Conservation (phyloP, 2,888 invertebrate species). For the Synanthedon vespiformis region DNA sequence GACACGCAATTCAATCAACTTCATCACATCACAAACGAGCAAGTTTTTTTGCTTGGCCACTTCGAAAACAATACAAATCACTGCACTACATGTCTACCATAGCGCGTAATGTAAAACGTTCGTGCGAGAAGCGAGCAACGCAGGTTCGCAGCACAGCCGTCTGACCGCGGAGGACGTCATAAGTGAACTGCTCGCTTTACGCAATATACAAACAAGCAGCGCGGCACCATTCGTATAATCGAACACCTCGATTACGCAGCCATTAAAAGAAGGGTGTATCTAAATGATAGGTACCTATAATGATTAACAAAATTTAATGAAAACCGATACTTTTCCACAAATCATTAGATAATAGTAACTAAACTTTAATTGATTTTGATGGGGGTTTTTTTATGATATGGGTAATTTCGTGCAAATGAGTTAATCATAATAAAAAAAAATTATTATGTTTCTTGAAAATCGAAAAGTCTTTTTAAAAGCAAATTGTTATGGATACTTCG, state of each 20-base stretch:
- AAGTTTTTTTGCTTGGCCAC: slow-evolving; percentile 33
- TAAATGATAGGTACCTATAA: no score
- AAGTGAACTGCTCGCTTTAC: slow-evolving; percentile 38
- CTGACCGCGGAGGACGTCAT: slow-evolving; percentile 28
- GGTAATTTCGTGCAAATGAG: no score
- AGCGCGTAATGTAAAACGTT: slow-evolving; percentile 31
- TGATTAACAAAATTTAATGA: no score
- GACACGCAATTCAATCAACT: slow-evolving; percentile 30
- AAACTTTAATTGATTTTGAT: no score
- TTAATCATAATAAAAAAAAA: no score
- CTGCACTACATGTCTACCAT: slow-evolving; percentile 29
- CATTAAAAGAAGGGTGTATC: neutral
- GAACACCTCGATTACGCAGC: slow-evolving; percentile 53
- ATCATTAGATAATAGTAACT: no score
- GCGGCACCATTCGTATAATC: slow-evolving; percentile 51
- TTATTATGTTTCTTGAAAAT: no score
- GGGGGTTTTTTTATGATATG: no score
- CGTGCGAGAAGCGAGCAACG: slow-evolving; percentile 17
- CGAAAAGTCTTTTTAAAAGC: no score
- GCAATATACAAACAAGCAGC: slow-evolving; percentile 31
- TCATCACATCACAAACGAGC: slow-evolving; percentile 27
- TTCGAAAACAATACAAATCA: slow-evolving; percentile 35
- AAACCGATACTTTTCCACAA: no score
- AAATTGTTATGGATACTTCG: no score
- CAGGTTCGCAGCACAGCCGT: slow-evolving; percentile 20